Conservation (phyloP, 2,888 invertebrate species). For the Ophion ellenae region DNA sequence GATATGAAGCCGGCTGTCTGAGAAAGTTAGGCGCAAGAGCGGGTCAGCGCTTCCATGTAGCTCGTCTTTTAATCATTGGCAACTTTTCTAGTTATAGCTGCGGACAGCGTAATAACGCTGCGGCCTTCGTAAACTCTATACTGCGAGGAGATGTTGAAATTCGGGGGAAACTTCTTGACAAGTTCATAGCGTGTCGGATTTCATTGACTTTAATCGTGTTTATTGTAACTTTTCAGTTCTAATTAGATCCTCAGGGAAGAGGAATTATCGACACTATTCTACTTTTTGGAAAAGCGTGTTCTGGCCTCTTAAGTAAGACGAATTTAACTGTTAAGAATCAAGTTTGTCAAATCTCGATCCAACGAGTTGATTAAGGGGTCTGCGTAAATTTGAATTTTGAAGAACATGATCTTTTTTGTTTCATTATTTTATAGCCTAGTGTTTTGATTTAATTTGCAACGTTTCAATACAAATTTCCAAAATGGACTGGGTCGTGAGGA, state of each 20-base stretch:
- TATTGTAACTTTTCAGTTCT: background rate
- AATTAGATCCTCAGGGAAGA: background rate
- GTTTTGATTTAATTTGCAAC: too few relatives aligned
- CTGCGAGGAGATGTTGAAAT: slow-evolving; percentile 36
- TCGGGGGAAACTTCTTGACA: slow-evolving; percentile 25
- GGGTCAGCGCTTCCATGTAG: slow-evolving; percentile 18
- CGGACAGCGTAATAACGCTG: slow-evolving; percentile 14
- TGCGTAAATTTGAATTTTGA: too few relatives aligned
- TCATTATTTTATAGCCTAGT: too few relatives aligned
- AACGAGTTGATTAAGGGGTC: too few relatives aligned
- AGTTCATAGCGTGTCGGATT: slow-evolving; percentile 10
- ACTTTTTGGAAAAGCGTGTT: background rate
- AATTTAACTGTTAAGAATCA: too few relatives aligned
- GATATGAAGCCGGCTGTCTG: background rate
- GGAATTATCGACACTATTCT: background rate
- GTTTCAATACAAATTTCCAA: too few relatives aligned
- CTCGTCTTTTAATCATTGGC: slow-evolving; percentile 54
- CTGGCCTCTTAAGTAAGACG: background rate
- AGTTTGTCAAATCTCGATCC: too few relatives aligned
- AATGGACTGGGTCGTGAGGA: too few relatives aligned
- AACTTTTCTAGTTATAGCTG: slow-evolving; percentile 63
- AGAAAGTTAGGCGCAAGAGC: slow-evolving; percentile 33
- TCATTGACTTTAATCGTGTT: background rate
- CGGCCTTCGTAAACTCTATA: slow-evolving; percentile 22
- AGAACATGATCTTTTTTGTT: too few relatives aligned